Base-by-base conservation (phyloP, 2,888 invertebrate species). In the Athetis lepigone region DNA sequence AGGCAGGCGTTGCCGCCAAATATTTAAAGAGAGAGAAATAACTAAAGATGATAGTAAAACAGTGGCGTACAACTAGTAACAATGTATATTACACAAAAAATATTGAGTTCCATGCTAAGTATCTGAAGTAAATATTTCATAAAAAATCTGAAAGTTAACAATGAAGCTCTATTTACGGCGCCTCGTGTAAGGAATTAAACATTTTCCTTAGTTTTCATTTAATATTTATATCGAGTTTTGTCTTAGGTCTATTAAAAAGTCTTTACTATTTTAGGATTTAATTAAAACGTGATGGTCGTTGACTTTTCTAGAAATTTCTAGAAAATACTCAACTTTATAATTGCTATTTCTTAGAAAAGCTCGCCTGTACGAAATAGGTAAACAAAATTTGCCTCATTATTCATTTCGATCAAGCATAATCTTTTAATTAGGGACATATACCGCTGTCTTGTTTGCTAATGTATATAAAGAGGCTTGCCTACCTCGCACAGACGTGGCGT, bases 381-480 rank as follows among this genome's bases (percentile, higher is more conserved):
- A 58, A 58, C 4, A 29, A 4, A 25, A 25, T 19, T 19, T 25
- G 8, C 45, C 13, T 16, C 23, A 58, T 37, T 19, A 58, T 37
- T 19, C 4, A 39, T 63, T 58, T 69, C 13, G 23, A 69, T 69
- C 19, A 25, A 68, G 4, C 27, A 37, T 58, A 37, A 45, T 29
- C 23, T 58, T 58, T 39, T 69, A 45, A 63, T 69, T 37, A 69
- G 19, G 13, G 13, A 29, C 18, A 16, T 19, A 37, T 19, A 37
- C 29, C 19, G 21, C 23, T 8, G 13, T 23, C 16, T 58, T 37
- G 37, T 58, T 37, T 37, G 36, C 9, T 43, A n/a, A 36, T 18
- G 4, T 36, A 36, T 25, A 2, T 56, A 68, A 37, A 68, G 19
- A 69, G 9, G 7, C 3, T 7, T 29, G 9, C 2, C 8, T 18